Base-by-base conservation (phyloP, 92 coral and sea anemone species). In the Actinernus sp. region DNA sequence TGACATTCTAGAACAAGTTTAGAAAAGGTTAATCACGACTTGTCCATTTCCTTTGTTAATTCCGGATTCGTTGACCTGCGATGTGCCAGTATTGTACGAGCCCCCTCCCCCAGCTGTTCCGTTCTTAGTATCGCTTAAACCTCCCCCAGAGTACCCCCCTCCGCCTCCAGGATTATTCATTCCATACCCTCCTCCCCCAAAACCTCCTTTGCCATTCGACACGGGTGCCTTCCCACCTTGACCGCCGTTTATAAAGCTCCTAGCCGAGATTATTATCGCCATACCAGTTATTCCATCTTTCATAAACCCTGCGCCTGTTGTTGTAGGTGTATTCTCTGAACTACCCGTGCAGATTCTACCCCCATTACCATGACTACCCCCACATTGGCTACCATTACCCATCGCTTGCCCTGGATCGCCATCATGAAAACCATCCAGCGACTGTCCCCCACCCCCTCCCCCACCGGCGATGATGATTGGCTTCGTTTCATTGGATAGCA, bases 91-190 rank as follows among this genome's bases (percentile, higher is more conserved):
- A 31, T 88, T 88, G 40, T 19, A 72, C 6, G 94, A 88, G 7
- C 94, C 94, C 5, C 94, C 94, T 45, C 95, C 95, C 36, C 90
- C 95, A 2, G 90, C 90, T 20, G 44, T 22, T 0, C 84, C 90
- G 3, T 20, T 25, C 0, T 52, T 33, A 25, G 50, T 65, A n/a
- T 80, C 95, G 32, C 68, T 58, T 26, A 65, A 53, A 16, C 95
- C 90, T 29, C 95, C 97, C 4, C 97, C 97, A 26, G 86, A 79
- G 55, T 83, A 92, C 18, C 97, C 97, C 49, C 97, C 97, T 22
- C 93, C 97, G 19, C 93, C 93, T 21, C 92, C 90, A 78, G 26
- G 86, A 74, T 65, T 67, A 25, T 78, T 68, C 20, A 83, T 56
- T 19, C 75, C 87, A 26, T 63, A 70, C 12, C 76, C 86, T 0